A percentile compares a stretch with the other conserved stretches of the same genome.
phyloP scores from a whole-genome alignment of 2,888 invertebrate species.

The Physocephala rufipes region DNA sequence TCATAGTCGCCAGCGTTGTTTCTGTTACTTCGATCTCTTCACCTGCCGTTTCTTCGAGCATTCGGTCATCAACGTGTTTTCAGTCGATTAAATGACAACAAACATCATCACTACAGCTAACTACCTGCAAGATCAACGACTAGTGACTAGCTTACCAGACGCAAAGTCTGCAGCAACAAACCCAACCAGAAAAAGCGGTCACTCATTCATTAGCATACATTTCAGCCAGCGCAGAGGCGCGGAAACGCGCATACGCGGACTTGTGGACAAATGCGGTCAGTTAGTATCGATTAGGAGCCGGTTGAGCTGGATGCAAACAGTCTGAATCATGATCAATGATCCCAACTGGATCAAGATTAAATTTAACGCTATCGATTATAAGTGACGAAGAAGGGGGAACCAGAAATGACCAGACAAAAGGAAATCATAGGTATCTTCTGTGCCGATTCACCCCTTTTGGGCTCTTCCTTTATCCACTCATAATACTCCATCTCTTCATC shows the following conservation, averaged over 20 bases:
- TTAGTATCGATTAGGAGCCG: conserved; percentile 20
- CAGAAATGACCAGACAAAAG: background rate
- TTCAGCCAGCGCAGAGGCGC: no score
- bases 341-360: conserved; percentile 25
- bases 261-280: background rate
- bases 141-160: conserved; percentile 18
- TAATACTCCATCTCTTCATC: background rate
- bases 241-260: no score
- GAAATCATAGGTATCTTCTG: no score
- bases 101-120: background rate
- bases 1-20: background rate
- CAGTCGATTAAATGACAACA: conserved; percentile 14
- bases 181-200: background rate
- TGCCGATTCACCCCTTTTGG: no score
- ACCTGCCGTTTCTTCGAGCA: background rate
- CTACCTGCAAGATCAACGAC: background rate
- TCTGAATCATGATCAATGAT: conserved; percentile 18
- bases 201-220: conserved; percentile 4
- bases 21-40: conserved; percentile 13
- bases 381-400: background rate
- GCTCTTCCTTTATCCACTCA: background rate
- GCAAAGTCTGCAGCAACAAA: conserved; percentile 15
- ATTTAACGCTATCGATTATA: background rate
- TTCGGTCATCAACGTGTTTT: conserved; percentile 12
- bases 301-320: background rate